Percentiles rank a stretch among this genome's conserved stretches.
phyloP scores from a whole-genome alignment of 2,113 vertebrate genomes.

The Solenodon paradoxus region DNA sequence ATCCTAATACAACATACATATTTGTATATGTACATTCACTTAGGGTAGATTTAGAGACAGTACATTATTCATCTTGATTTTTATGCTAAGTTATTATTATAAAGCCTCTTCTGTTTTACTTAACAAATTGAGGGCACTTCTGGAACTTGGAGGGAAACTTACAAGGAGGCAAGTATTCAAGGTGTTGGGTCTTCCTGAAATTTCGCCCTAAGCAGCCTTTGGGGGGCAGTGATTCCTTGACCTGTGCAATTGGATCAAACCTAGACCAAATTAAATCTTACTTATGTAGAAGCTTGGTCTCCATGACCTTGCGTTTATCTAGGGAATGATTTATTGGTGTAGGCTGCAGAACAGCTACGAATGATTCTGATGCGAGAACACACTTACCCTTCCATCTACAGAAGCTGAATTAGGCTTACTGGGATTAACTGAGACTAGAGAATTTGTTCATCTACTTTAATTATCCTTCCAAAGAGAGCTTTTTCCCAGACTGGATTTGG shows the following conservation, averaged over 20 bases:
- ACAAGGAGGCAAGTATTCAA: background rate
- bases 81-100: slow-evolving; percentile 16
- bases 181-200: background rate
- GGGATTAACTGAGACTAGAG: slow-evolving; percentile 66
- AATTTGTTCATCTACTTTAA: slow-evolving; percentile 70
- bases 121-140: background rate
- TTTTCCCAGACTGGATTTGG: slow-evolving; percentile 63
- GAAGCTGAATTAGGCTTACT: slow-evolving; percentile 68
- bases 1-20: background rate
- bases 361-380: background rate
- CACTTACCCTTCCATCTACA: slow-evolving; percentile 62
- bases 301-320: slow-evolving; percentile 43
- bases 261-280: slow-evolving; percentile 45
- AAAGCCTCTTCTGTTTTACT: background rate
- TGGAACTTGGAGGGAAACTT: background rate
- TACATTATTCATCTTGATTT: background rate
- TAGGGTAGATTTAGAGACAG: background rate
- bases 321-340: slow-evolving; percentile 37
- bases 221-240: slow-evolving; percentile 25
- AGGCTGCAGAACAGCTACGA: background rate
- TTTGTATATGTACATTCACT: background rate
- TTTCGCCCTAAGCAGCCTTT: background rate
- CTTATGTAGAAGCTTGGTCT: slow-evolving; percentile 51
- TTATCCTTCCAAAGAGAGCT: slow-evolving; percentile 68
- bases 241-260: slow-evolving; percentile 37